Percentiles rank a stretch among this genome's conserved stretches.
phyloP scores from a whole-genome alignment of 1,140 invertebrate genomes.

The Drosophila lini region DNA sequence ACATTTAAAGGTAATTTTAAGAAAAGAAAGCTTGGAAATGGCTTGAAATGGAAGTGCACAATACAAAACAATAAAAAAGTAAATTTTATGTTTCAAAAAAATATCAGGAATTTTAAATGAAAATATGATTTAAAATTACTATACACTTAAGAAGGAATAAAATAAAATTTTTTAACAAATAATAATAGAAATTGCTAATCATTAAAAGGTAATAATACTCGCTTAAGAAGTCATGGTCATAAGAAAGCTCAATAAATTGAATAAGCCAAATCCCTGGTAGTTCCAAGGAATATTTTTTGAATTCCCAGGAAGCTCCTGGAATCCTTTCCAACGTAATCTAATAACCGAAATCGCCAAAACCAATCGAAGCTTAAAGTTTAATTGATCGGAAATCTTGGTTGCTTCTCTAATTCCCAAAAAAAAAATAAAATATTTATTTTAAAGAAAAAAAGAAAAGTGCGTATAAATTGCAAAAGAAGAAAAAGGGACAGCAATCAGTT shows the following conservation, averaged over 20 bases:
- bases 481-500: conserved; percentile 31
- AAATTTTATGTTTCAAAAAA: no score
- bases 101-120: no score
- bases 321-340: conserved; percentile 25
- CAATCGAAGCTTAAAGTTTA: conserved; percentile 41
- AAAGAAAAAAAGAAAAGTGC: conserved; percentile 30
- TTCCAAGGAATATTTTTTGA: not conserved
- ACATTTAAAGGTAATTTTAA: no score
- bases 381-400: conserved; percentile 38
- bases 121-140: no score
- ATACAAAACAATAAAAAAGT: no score
- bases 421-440: conserved; percentile 1
- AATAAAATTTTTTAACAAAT: no score
- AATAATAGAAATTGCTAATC: no score
- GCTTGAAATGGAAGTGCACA: no score
- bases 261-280: not conserved
- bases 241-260: not conserved
- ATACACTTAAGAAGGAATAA: no score
- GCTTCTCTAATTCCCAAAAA: conserved; percentile 33
- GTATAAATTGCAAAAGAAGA: conserved; percentile 38
- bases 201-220: not conserved
- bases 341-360: conserved; percentile 22
- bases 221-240: no score
- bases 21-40: no score
- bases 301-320: not conserved